Conservation (phyloP, 2,113 vertebrate genomes). For the Brachypteracias leptosomus region DNA sequence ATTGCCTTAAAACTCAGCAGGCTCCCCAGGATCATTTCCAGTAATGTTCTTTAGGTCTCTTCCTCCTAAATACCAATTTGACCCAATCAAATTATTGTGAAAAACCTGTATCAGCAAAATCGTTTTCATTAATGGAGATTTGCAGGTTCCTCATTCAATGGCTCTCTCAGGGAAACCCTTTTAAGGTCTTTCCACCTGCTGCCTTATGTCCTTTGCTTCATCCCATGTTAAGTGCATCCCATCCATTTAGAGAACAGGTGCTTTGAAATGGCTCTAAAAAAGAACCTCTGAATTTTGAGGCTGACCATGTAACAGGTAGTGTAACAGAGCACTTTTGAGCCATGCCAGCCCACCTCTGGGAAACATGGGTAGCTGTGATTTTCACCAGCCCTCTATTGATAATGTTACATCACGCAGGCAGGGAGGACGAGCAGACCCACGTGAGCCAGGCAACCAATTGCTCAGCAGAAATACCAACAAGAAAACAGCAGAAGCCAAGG, state of each 20-base stretch:
- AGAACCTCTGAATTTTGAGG: neutral
- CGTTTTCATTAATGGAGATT: neutral
- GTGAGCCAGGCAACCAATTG: neutral
- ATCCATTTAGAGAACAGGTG: neutral
- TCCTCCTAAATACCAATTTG: neutral
- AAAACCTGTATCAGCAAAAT: neutral
- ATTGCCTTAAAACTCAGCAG: neutral
- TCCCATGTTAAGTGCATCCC: neutral
- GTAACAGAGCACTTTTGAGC: neutral
- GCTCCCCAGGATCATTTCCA: neutral
- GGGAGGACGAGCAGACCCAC: neutral
- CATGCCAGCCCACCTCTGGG: neutral
- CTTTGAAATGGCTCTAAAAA: neutral
- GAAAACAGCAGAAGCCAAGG: constrained; percentile 26
- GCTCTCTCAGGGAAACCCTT: neutral
- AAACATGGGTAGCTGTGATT: neutral
- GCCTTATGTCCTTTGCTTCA: neutral
- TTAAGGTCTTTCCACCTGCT: neutral
- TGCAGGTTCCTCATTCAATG: neutral
- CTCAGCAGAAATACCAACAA: neutral
- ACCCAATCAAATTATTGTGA: neutral
- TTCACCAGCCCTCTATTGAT: neutral
- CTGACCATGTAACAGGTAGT: neutral
- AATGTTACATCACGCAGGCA: neutral
- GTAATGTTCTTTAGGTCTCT: neutral